Evolutionary conservation across 2,113 vertebrate species (phyloP), one percentile per base, ranked within the genome.

Genomic region (Ptilorrhoa leucosticta): DNA sequence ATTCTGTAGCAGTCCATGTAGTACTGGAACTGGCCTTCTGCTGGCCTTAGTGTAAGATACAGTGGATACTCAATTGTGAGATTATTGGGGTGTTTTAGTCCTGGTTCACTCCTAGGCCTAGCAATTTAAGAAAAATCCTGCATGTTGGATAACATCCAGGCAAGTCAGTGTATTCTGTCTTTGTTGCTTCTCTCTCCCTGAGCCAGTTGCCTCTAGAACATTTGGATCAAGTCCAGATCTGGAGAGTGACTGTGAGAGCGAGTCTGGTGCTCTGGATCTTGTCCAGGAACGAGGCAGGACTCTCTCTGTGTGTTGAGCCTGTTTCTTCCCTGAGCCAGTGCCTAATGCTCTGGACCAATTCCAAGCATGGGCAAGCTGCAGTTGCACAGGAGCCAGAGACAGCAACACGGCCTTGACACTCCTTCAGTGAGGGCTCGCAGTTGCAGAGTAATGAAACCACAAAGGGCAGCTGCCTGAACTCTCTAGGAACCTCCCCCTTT

Each of bases 181-280:
- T 56, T 88, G 84, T 91, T 89, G 89, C 83, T 92, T 89, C 65
- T 94, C 56, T 95, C 71, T 96, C 60, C 56, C 73, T 57, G 92
- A 93, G 89, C 90, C 92, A 92, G 78, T 93, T 97, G 93, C 93
- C 90, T 90, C 96, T 92, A 94, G 95, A 95, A 87, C 86, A 91
- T 96, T 93, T 97, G 96, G 82, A 95, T 87, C 33, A 30, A 84
- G 50, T 82, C 96, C 92, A 93, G 72, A 78, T 92, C 90, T 89
- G 93, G 78, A 92, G 92, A 89, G 91, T 66, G 80, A 91, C 78
- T 95, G 65, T 72, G 78, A 64, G 89, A 93, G 85, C 8, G 13
- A 90, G 92, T 88, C 94, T 95, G 93, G 80, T 94, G 94, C 90
- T 92, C 90, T 96, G 95, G 94, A 94, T 90, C 83, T 51, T 90